phyloP scores from a whole-genome alignment of 2,113 vertebrate species.

The Laterallus jamaicensis region DNA sequence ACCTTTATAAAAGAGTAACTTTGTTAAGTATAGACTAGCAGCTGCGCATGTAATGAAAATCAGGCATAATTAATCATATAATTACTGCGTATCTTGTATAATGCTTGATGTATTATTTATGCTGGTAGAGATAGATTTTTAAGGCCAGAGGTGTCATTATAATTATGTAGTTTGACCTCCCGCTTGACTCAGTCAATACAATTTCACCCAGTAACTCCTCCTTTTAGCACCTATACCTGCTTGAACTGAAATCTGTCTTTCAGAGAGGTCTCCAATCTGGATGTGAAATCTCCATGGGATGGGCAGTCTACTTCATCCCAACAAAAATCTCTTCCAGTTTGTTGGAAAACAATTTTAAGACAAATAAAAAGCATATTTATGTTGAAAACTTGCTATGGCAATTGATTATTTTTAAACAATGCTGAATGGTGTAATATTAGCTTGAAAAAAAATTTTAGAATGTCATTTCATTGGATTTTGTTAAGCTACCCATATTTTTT shows the following conservation, averaged over 20 bases:
- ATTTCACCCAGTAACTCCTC: background rate
- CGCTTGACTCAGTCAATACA: background rate
- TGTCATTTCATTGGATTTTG: background rate
- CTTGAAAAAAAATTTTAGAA: background rate
- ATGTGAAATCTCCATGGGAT: background rate
- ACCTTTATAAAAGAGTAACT: background rate
- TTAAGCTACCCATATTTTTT: background rate
- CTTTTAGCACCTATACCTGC: background rate
- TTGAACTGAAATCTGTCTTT: background rate
- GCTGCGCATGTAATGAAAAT: background rate
- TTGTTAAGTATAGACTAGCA: background rate
- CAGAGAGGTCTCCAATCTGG: background rate
- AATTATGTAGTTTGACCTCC: conserved; percentile 1
- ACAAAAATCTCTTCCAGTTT: background rate
- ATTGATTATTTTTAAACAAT: background rate
- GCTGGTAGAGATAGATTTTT: background rate
- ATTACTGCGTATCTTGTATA: background rate
- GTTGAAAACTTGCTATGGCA: background rate
- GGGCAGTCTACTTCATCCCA: background rate
- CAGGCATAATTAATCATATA: background rate
- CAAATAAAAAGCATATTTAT: background rate
- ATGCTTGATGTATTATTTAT: background rate
- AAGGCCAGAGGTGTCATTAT: background rate
- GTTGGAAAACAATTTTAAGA: background rate
- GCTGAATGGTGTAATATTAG: background rate